A percentile compares a stretch with the other conserved stretches of the same genome.
Conservation (phyloP, 37 sponge, comb jelly and placozoan species). For the Chondrosia reniformis region DNA sequence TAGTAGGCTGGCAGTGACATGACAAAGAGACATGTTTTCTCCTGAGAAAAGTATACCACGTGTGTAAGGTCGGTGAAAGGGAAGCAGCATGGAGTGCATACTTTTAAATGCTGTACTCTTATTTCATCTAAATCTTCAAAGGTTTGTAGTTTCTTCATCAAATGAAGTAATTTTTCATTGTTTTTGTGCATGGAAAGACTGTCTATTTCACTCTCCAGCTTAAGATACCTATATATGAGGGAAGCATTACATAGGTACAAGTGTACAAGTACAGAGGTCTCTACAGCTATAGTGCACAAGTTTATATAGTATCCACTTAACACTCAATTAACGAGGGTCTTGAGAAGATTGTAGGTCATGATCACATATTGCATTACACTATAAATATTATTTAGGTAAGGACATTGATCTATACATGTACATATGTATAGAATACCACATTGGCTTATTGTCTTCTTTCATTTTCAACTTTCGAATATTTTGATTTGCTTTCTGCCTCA, state of each 20-base stretch:
- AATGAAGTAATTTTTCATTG: neutral
- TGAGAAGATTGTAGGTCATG: too few species aligned
- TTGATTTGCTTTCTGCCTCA: conserved; percentile 1
- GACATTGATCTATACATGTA: neutral
- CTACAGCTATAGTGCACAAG: too few species aligned
- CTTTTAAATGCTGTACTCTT: conserved; percentile 2
- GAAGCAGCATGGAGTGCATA: neutral
- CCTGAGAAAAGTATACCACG: conserved; percentile 23
- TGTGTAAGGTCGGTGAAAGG: neutral
- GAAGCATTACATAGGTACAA: too few species aligned
- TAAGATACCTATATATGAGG: conserved; percentile 17
- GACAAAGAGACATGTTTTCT: conserved; percentile 61
- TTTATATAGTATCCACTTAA: too few species aligned
- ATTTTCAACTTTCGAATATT: conserved; percentile 10
- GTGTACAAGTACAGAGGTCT: too few species aligned
- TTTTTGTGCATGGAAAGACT: neutral
- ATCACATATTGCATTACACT: too few species aligned
- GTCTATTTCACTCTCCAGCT: neutral
- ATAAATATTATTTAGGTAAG: too few species aligned
- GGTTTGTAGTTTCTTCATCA: neutral
- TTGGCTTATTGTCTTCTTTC: conserved; percentile 16
- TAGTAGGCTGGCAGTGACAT: conserved; percentile 62
- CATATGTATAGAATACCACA: neutral
- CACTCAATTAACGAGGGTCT: too few species aligned
- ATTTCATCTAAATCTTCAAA: neutral